phyloP scores from a whole-genome alignment of 2,113 vertebrate genomes.

The Cepphus grylle region DNA sequence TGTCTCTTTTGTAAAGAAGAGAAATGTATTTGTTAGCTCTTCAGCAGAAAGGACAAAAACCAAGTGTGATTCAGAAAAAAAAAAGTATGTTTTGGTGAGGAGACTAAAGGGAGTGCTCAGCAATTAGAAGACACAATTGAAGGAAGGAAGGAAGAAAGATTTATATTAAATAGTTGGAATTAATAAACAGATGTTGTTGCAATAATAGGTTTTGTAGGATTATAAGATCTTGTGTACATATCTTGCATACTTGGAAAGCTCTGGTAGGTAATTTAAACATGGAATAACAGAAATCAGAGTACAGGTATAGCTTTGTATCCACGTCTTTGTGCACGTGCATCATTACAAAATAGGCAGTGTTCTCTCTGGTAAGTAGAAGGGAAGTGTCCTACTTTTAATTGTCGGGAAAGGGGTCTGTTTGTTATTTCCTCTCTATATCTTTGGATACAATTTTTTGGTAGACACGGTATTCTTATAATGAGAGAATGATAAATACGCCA shows the following conservation, averaged over 20 bases:
- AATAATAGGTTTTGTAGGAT: neutral
- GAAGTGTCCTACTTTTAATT: neutral
- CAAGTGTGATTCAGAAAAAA: neutral
- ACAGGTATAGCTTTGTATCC: fast-evolving
- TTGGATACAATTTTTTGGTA: neutral
- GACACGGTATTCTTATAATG: neutral
- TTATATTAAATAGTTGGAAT: neutral
- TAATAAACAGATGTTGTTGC: neutral
- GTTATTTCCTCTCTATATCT: neutral
- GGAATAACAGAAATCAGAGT: neutral
- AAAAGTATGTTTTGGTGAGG: neutral
- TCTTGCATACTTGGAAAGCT: neutral
- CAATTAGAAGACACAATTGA: neutral
- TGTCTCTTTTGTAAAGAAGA: neutral
- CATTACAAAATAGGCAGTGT: neutral
- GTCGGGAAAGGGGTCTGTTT: neutral
- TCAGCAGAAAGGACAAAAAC: neutral
- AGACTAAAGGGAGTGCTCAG: neutral
- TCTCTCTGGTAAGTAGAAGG: neutral
- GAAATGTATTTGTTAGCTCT: neutral
- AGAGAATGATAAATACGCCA: neutral
- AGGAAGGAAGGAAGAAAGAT: neutral
- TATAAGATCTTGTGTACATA: neutral
- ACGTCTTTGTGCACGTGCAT: neutral
- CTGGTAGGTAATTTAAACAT: neutral